Percentiles rank a stretch among this genome's conserved stretches.
phyloP scores from a whole-genome alignment of 2,113 vertebrate species.

The Natator depressus region DNA sequence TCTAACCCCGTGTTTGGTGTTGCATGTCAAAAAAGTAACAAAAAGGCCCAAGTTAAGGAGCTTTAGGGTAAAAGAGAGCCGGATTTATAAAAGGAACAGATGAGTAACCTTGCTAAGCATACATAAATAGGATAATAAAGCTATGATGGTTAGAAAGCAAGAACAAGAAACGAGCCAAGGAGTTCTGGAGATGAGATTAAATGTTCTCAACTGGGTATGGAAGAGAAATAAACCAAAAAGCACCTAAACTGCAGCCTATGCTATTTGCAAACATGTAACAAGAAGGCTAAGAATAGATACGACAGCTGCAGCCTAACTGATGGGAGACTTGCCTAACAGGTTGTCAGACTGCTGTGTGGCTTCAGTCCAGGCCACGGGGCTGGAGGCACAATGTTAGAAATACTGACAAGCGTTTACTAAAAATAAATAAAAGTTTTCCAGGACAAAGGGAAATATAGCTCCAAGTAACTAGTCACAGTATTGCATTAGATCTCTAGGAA shows the following conservation, averaged over 20 bases:
- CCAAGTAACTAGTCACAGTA: constrained; percentile 52
- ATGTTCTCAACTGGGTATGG: constrained; percentile 48
- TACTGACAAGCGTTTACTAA: constrained; percentile 67
- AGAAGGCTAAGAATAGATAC: constrained; percentile 73
- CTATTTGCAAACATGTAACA: constrained; percentile 72
- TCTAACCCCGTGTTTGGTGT: constrained; percentile 1
- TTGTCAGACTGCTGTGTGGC: constrained; percentile 71
- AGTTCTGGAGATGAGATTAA: constrained; percentile 56
- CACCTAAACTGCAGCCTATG: constrained; percentile 54
- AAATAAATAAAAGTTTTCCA: constrained; percentile 69
- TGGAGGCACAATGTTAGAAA: constrained; percentile 70
- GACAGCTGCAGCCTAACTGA: constrained; percentile 78
- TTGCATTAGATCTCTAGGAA: constrained; percentile 60
- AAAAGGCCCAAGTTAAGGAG: not conserved
- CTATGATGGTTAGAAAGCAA: not conserved
- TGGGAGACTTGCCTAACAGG: constrained; percentile 74
- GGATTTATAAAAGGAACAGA: not conserved
- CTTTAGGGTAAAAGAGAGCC: not conserved
- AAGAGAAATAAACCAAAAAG: constrained; percentile 8
- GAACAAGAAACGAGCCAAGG: constrained; percentile 26
- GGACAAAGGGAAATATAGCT: constrained; percentile 53
- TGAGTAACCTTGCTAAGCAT: not conserved
- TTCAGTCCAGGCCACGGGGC: constrained; percentile 65
- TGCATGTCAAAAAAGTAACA: not conserved
- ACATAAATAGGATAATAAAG: constrained; percentile 30